These are phyloP conservation scores for Oreonectes daqikongensis DNA, from an alignment of 2,797 vertebrate genomes.

Conservation along the genomic window DNA sequence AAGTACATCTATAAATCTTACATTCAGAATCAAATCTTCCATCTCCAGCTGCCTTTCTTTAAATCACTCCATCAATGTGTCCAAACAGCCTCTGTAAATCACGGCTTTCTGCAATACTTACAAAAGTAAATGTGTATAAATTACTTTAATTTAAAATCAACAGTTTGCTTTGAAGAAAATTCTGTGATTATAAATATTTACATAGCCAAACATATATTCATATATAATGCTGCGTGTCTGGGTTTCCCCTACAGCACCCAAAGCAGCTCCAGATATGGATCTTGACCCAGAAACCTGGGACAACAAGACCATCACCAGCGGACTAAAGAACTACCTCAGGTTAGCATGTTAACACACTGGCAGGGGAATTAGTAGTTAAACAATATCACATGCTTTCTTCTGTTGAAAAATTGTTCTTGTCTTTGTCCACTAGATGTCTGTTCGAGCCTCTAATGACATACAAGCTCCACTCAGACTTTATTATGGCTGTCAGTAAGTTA, in stretches of 20 bases:
- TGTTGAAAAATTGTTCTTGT: conserved; percentile 26
- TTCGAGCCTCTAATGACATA: conserved; percentile 95
- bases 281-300: conserved; percentile 93
- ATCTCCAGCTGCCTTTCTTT: not conserved
- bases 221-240: not conserved
- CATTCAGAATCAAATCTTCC: not conserved
- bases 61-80: not conserved
- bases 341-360: conserved; percentile 67
- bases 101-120: too few relatives aligned
- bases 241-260: conserved; percentile 77
- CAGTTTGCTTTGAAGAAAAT: not conserved
- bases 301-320: conserved; percentile 96
- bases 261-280: conserved; percentile 89
- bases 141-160: not conserved
- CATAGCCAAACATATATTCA: not conserved
- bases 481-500: conserved; percentile 96
- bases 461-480: conserved; percentile 95
- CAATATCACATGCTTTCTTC: not conserved
- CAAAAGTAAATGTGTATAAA: not conserved
- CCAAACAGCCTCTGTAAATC: not conserved
- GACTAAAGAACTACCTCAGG: conserved; percentile 99
- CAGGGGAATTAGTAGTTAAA: not conserved
- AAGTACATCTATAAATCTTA: not conserved
- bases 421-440: conserved; percentile 83
- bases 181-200: not conserved